These are phyloP conservation scores for Ianthella basta DNA, from an alignment of 37 sponge, comb jelly and placozoan genomes.

Conservation along the genomic window DNA sequence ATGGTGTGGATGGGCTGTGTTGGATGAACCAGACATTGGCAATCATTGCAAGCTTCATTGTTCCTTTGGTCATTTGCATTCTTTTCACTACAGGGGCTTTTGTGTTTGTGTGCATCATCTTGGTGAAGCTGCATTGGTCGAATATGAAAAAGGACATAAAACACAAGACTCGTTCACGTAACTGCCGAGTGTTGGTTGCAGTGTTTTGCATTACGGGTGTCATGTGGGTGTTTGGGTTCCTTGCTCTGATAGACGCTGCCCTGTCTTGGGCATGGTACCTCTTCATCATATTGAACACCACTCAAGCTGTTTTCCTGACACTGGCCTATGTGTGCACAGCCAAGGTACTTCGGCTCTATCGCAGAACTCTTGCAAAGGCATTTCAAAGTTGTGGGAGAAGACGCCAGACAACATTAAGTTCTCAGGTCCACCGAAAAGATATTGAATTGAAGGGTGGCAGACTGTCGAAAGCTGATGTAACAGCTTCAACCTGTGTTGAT, in stretches of 20 bases:
- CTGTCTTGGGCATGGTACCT: slow-evolving; percentile 54
- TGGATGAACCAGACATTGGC: slow-evolving; percentile 54
- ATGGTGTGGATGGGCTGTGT: slow-evolving; percentile 30
- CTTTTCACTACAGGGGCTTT: slow-evolving; percentile 26
- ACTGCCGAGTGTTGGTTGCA: slow-evolving; percentile 27
- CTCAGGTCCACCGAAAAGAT: no score
- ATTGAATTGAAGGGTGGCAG: no score
- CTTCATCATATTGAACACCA: slow-evolving; percentile 61
- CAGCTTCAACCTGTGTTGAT: no score
- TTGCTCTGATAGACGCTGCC: slow-evolving; percentile 24
- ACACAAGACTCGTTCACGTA: no score
- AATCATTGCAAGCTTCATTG: slow-evolving; percentile 38
- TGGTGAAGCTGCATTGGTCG: no score
- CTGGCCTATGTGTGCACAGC: slow-evolving; percentile 34
- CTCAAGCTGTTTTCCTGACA: slow-evolving; percentile 41
- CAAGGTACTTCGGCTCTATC: no score
- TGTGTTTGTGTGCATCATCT: no score
- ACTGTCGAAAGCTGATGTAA: no score
- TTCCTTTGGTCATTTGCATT: slow-evolving; percentile 16
- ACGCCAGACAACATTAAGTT: no score
- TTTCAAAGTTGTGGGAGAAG: no score
- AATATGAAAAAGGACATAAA: no score
- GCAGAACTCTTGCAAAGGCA: no score
- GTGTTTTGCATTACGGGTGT: slow-evolving; percentile 37
- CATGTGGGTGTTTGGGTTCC: slow-evolving; percentile 65